Percentiles rank a stretch among this genome's conserved stretches.
phyloP scores from a whole-genome alignment of 1,140 invertebrate species.

The Himalopsyche phryganea region DNA sequence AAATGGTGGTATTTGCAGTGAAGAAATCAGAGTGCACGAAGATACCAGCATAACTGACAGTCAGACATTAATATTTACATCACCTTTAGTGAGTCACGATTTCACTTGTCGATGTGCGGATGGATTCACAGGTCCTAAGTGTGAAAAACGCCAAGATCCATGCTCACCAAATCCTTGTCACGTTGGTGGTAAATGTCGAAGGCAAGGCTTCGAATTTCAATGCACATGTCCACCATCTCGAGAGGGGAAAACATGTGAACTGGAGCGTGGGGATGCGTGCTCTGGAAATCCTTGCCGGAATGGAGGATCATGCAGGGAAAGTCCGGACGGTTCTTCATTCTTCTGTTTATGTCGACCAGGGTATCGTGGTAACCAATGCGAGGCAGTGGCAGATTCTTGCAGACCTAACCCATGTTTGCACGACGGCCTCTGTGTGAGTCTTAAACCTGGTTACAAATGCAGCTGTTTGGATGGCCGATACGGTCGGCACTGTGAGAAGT shows the following conservation, averaged over 20 bases:
- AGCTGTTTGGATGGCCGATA: conserved; percentile 83
- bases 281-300: conserved; percentile 81
- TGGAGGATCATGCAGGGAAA: conserved; percentile 84
- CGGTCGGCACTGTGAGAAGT: conserved; percentile 85
- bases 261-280: conserved; percentile 78
- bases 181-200: conserved; percentile 74
- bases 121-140: conserved; percentile 73
- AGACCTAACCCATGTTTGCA: conserved; percentile 85
- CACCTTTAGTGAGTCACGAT: conserved; percentile 72
- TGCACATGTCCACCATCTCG: conserved; percentile 74
- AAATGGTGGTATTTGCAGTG: conserved; percentile 73
- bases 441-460: conserved; percentile 82
- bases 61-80: conserved; percentile 73
- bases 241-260: conserved; percentile 80
- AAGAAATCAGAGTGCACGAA: conserved; percentile 66
- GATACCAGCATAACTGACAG: conserved; percentile 72
- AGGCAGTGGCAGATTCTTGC: conserved; percentile 80
- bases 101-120: conserved; percentile 76
- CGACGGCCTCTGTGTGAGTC: conserved; percentile 78
- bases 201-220: conserved; percentile 76
- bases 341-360: conserved; percentile 87
- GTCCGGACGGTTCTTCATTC: conserved; percentile 78
- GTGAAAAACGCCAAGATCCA: conserved; percentile 82
- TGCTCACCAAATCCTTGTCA: conserved; percentile 88
- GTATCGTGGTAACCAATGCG: conserved; percentile 84